Base-by-base conservation (phyloP, 2,888 invertebrate species). In the Pheosia tremula region DNA sequence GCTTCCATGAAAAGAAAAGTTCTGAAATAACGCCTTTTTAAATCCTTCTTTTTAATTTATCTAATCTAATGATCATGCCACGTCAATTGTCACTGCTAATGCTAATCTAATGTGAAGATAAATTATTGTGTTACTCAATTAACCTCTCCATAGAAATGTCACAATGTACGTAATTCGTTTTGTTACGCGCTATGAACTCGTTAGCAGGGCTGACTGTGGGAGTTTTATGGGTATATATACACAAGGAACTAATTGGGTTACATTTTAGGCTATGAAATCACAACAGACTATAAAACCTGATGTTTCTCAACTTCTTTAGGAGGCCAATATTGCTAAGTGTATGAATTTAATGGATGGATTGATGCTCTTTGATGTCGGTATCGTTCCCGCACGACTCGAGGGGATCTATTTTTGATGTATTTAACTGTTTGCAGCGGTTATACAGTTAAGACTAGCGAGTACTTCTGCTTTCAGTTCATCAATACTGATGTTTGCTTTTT, bases 121-220 rank as follows among this genome's bases (percentile, higher is more conserved):
- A 66, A 64, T 62, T 24, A 24, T 24, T 55, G 50, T 49, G 59
- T 49, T 45, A 43, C 57, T 58, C 63, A 72, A 68, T 74, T 74
- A 64, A 75, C 76, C 73, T 56, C 45, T 58, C 66, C 63, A 61
- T 37, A 45, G 11, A 39, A 54, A 61, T 66, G 64, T 56, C 68
- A 56, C 39, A 38, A 6, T 13, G 55, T 56, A 36, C 50, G 41
- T n/a, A 47, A 50, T 66, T 49, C 58, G 47, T 47, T 60, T 59
- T 11, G n/a, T 43, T 45, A 54, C 45, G 39, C 37, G 5, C 13
- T 10, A 41, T 56, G 9, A 53, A 24, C 43, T 8, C 24, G 8
- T 47, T 13, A 43, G 10, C 24, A n/a, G 3, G 47, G 10, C 24
- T 56, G 7, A 45, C 37, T 56, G 10, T 38, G 37, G 8, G 37